These are phyloP conservation scores for Etheostoma cragini DNA, from an alignment of 2,113 vertebrate species.

Conservation along the genomic window DNA sequence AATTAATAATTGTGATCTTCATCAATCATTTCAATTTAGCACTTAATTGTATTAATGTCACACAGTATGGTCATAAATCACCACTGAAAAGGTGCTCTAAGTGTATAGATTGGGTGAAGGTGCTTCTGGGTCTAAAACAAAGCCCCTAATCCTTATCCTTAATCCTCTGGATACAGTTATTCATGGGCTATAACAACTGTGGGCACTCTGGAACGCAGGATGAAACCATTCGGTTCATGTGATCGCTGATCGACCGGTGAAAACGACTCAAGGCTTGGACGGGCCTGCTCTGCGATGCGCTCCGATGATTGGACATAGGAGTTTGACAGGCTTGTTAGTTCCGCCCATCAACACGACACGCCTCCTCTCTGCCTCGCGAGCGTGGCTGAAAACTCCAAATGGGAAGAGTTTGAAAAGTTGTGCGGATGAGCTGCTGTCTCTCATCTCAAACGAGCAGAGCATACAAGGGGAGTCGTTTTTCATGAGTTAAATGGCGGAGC, in stretches of 20 bases:
- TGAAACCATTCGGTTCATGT: constrained; percentile 40
- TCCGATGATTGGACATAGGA: constrained; percentile 14
- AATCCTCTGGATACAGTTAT: neutral
- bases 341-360: constrained; percentile 44
- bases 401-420: constrained; percentile 45
- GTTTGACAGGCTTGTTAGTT: constrained; percentile 26
- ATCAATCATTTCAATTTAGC: no score
- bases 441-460: constrained; percentile 24
- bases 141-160: neutral
- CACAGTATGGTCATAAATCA: no score
- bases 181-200: neutral
- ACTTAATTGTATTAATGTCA: no score
- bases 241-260: constrained; percentile 13
- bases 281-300: neutral
- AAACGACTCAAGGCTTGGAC: neutral
- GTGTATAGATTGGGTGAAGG: neutral
- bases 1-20: no score
- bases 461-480: constrained; percentile 32
- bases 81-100: no score
- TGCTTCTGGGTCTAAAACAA: neutral
- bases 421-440: constrained; percentile 17
- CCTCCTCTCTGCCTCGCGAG: constrained; percentile 44
- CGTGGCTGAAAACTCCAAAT: constrained; percentile 47
- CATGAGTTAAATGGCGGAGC: constrained; percentile 81
- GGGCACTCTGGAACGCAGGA: neutral